A percentile compares a stretch with the other conserved stretches of the same genome.
Conservation (phyloP, 2,113 vertebrate genomes). For the Coreoperca whiteheadi region DNA sequence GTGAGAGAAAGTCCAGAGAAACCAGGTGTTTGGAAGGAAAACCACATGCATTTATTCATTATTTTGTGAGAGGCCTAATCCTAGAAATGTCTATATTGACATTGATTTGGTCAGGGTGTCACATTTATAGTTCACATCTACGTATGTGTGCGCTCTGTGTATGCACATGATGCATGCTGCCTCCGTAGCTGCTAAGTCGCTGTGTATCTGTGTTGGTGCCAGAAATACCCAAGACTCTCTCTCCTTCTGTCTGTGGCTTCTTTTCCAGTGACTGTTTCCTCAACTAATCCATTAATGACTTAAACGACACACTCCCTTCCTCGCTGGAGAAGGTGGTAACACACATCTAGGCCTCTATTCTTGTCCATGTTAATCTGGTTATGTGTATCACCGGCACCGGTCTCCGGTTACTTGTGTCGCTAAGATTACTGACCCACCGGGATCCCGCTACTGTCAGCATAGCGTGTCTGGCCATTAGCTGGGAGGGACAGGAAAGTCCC, state of each 20-base stretch:
- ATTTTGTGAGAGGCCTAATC: slow-evolving; percentile 22
- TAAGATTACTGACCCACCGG: slow-evolving; percentile 22
- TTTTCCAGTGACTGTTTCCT: slow-evolving; percentile 48
- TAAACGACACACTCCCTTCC: slow-evolving; percentile 42
- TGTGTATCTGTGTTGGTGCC: slow-evolving; percentile 12
- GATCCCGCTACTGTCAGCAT: slow-evolving; percentile 40
- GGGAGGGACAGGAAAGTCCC: slow-evolving; percentile 62
- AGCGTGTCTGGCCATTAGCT: slow-evolving; percentile 30
- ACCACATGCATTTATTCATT: slow-evolving; percentile 54
- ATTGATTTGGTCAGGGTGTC: slow-evolving; percentile 35
- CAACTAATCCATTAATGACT: slow-evolving; percentile 70
- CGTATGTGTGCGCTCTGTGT: slow-evolving; percentile 12
- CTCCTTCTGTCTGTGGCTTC: slow-evolving; percentile 21
- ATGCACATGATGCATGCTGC: not conserved
- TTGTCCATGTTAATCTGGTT: slow-evolving; percentile 74
- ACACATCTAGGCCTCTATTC: slow-evolving; percentile 62
- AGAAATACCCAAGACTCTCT: slow-evolving; percentile 47
- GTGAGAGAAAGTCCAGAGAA: slow-evolving; percentile 1
- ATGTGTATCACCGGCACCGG: slow-evolving; percentile 55
- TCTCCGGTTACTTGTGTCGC: slow-evolving; percentile 34
- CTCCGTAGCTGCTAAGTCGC: slow-evolving; percentile 13
- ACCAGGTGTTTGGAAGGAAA: slow-evolving; percentile 25
- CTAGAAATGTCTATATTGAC: slow-evolving; percentile 55
- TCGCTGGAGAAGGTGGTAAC: slow-evolving; percentile 37
- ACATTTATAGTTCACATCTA: slow-evolving; percentile 8